Evolutionary conservation across 2,113 vertebrate genomes (phyloP), one percentile per base, ranked within the genome.

Genomic region (Piaya cayana): DNA sequence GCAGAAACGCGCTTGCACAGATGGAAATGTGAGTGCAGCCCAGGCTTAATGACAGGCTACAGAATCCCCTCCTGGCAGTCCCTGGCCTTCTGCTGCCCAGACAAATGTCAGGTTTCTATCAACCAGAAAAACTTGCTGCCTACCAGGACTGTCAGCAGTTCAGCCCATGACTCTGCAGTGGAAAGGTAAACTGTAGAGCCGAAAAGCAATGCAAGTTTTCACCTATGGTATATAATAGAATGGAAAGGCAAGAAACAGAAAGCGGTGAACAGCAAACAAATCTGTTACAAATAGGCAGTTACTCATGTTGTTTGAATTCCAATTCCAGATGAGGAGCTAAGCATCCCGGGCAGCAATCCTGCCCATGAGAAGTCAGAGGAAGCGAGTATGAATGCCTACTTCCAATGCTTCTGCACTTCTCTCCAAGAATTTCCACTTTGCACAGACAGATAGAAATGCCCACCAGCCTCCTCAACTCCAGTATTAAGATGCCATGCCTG

Each of bases 41-140:
- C 63, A 8, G 5, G 89, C 75, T 90, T 82, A 81, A 71, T 56
- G 90, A 83, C 50, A 77, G 64, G 72, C 91, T 81, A 22, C 39
- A 42, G 55, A 90, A 96, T 94, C 84, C 74, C 82, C 95, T 93
- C 84, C 77, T 87, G 93, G 91, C 92, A 90, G 8, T 42, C 82
- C 62, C 75, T 7, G 82, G 71, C 96, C 82, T 92, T 92, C 95
- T 95, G 84, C 91, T 92, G 85, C 87, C 91, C 94, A 90, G 94
- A 67, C 72, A 96, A 91, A 96, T 83, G 92, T 88, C 95, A 93
- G 75, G 49, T 90, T 95, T 94, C 69, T 36, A 88, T 93, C 88
- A 95, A 84, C 37, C 88, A 88, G 88, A 74, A 93, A 95, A 95
- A 45, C 88, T 70, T 16, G 21, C 85, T 85, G 94, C 85, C 77